Evolutionary conservation across 2,113 vertebrate species (phyloP).

Genomic region (Pelobates fuscus): DNA sequence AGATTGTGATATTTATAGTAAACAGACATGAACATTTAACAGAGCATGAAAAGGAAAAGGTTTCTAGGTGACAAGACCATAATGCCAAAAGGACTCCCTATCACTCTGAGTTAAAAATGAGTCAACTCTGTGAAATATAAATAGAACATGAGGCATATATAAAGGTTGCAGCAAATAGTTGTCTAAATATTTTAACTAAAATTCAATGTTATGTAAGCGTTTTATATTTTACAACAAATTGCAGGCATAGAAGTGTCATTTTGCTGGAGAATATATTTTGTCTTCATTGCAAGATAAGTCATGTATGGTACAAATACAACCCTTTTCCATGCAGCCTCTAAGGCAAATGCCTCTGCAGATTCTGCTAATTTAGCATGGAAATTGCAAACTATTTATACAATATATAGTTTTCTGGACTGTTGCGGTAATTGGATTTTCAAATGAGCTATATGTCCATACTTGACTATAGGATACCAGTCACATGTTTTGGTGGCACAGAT

Average conservation of each 20-base stretch:
- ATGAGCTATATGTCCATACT: too few species aligned
- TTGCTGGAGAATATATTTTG: not conserved
- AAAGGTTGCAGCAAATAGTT: not conserved
- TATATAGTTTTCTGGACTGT: too few species aligned
- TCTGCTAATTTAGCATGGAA: too few species aligned
- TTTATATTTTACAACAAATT: not conserved
- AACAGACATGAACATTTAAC: not conserved
- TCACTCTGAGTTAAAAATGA: not conserved
- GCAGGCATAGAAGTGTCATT: not conserved
- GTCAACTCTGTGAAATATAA: not conserved
- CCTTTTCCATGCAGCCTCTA: too few species aligned
- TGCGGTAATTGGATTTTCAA: too few species aligned
- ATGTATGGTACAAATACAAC: too few species aligned
- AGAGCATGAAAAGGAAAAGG: constrained; percentile 25
- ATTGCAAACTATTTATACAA: too few species aligned
- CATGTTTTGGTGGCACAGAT: too few species aligned
- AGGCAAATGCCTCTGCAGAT: too few species aligned
- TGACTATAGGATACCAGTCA: too few species aligned
- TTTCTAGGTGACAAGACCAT: constrained; percentile 25
- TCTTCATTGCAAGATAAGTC: too few species aligned
- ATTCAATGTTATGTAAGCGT: not conserved
- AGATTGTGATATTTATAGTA: constrained; percentile 8
- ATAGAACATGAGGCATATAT: not conserved
- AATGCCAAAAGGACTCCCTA: constrained; percentile 18
- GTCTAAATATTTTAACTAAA: constrained; percentile 6